A percentile compares a stretch with the other conserved stretches of the same genome.
Conservation (phyloP, 2,888 invertebrate genomes). For the Odontomyia ornata region DNA sequence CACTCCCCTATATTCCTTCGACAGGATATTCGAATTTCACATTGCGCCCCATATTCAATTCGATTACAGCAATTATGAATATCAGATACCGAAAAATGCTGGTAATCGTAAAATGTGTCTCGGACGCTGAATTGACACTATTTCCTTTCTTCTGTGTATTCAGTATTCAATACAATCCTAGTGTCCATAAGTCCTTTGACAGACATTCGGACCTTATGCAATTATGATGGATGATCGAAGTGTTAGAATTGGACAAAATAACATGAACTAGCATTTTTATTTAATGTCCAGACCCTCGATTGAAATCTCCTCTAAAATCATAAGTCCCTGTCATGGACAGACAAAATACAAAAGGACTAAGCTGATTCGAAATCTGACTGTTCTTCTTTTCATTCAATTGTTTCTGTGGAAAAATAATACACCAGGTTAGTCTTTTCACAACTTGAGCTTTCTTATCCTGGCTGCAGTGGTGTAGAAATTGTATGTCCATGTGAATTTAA, state of each 20-base stretch:
- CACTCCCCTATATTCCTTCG: too few relatives aligned
- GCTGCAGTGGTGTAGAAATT: too few relatives aligned
- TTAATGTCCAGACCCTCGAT: background rate
- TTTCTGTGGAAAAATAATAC: background rate
- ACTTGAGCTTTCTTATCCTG: background rate
- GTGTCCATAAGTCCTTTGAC: background rate
- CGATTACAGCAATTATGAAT: background rate
- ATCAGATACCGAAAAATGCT: background rate
- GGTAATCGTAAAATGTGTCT: constrained; percentile 2
- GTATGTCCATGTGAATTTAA: too few relatives aligned
- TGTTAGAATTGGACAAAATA: background rate
- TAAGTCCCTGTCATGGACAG: background rate
- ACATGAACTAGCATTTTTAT: constrained; percentile 2
- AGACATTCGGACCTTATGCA: constrained; percentile 8
- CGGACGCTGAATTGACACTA: background rate
- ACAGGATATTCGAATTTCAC: background rate
- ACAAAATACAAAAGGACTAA: too few relatives aligned
- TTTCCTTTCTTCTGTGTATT: background rate
- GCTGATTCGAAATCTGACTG: background rate
- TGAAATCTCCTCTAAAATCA: background rate
- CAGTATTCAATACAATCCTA: background rate
- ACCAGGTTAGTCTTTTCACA: background rate
- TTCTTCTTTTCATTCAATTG: background rate
- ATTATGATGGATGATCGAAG: background rate
- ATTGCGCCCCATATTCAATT: constrained; percentile 16